Conservation (phyloP, 2,888 invertebrate species). For the Mesorhabditis sp. region DNA sequence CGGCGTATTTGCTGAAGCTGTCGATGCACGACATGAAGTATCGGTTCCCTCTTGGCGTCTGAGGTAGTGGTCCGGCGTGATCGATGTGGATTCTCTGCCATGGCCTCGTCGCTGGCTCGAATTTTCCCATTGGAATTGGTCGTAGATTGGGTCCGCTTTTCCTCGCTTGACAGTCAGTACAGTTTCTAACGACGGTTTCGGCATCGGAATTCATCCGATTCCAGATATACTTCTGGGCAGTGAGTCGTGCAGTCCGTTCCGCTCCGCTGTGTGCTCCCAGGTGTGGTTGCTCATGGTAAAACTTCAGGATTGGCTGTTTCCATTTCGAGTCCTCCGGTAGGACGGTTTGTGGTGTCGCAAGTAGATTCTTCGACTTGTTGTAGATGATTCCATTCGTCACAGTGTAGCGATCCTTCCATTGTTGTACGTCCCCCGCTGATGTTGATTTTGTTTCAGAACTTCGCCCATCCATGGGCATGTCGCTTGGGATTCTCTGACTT, state of each 20-base stretch:
- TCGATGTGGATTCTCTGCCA: conserved; percentile 20
- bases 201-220: conserved; percentile 12
- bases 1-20: conserved; percentile 15
- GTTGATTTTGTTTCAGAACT: background rate
- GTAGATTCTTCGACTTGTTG: background rate
- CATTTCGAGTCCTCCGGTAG: conserved; percentile 9
- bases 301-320: conserved; percentile 8
- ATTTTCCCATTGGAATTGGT: conserved; percentile 11
- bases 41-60: conserved; percentile 14
- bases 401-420: conserved; percentile 9
- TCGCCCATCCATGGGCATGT: conserved; percentile 9
- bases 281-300: conserved; percentile 14
- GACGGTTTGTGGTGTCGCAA: conserved; percentile 8
- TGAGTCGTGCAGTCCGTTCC: conserved; percentile 10
- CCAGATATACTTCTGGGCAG: conserved; percentile 16
- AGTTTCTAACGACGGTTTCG: conserved; percentile 6
- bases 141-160: conserved; percentile 14
- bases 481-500: conserved; percentile 12
- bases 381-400: conserved; percentile 13
- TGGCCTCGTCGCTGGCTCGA: conserved; percentile 11
- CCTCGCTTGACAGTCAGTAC: conserved; percentile 11
- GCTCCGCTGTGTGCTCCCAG: conserved; percentile 17
- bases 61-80: conserved; percentile 19
- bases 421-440: background rate
- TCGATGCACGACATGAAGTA: conserved; percentile 14